Evolutionary conservation across 2,797 vertebrate genomes (phyloP).

Genomic region (Cyprinella venusta): DNA sequence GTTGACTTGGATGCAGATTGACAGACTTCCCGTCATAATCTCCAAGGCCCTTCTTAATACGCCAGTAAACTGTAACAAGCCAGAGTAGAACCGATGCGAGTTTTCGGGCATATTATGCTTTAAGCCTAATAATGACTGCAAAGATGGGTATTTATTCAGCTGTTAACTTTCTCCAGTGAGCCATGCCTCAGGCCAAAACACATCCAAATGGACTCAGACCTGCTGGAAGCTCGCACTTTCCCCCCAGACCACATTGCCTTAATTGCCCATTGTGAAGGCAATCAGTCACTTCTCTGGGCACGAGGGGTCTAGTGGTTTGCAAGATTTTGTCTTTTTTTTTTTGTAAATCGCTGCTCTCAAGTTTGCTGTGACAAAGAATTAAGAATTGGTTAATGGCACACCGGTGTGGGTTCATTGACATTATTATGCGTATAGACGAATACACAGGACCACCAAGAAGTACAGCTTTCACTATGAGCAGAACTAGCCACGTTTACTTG

Average conservation of each 20-base stretch:
- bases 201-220: constrained; percentile 79
- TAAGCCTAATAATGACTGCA: constrained; percentile 87
- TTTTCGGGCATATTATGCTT: constrained; percentile 81
- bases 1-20: constrained; percentile 55
- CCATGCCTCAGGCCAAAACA: constrained; percentile 80
- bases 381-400: background rate
- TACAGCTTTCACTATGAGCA: background rate
- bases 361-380: constrained; percentile 45
- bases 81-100: constrained; percentile 77
- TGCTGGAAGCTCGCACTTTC: constrained; percentile 67
- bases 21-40: constrained; percentile 74
- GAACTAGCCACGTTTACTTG: constrained; percentile 14
- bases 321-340: constrained; percentile 44
- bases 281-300: constrained; percentile 78
- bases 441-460: constrained; percentile 18
- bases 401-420: background rate
- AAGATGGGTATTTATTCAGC: constrained; percentile 87
- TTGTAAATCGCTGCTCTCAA: constrained; percentile 52
- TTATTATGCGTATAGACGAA: constrained; percentile 14
- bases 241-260: constrained; percentile 75
- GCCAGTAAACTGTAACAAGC: constrained; percentile 83
- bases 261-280: constrained; percentile 81
- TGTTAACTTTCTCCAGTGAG: constrained; percentile 86
- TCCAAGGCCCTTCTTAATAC: constrained; percentile 80
- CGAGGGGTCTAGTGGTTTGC: constrained; percentile 69